A percentile compares a stretch with the other conserved stretches of the same genome.
phyloP scores from a whole-genome alignment of 2,113 vertebrate genomes.

The Ciconia maguari region DNA sequence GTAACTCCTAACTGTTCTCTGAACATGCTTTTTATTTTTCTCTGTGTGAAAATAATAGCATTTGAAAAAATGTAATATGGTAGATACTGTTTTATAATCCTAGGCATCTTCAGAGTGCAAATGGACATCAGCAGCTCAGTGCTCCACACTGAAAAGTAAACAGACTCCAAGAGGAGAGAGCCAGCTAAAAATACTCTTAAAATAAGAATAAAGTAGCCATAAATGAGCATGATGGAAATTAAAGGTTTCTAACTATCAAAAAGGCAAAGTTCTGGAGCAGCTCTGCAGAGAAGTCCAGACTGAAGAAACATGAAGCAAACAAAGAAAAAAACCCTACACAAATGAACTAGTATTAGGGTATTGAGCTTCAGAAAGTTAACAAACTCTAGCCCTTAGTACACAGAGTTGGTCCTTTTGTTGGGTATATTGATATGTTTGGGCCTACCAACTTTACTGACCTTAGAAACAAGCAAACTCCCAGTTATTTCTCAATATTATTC shows the following conservation, averaged over 20 bases:
- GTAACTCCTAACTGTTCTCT: neutral
- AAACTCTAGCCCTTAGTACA: neutral
- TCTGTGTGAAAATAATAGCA: neutral
- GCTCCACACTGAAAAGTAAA: neutral
- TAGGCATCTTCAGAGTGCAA: neutral
- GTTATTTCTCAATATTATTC: neutral
- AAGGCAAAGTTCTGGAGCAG: neutral
- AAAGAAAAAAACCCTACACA: neutral
- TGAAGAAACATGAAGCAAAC: neutral
- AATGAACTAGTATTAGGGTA: neutral
- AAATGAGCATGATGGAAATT: neutral
- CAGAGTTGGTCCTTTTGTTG: neutral
- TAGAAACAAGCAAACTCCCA: neutral
- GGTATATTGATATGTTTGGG: neutral
- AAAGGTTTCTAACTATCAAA: neutral
- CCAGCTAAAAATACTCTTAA: neutral
- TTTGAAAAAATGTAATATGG: neutral
- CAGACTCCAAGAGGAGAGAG: neutral
- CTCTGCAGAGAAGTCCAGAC: neutral
- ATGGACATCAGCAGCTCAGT: neutral
- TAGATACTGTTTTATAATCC: neutral
- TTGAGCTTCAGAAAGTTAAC: neutral
- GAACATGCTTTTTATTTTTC: neutral
- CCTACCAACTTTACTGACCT: neutral
- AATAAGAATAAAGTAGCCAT: neutral